Conservation (phyloP, 2,888 invertebrate genomes). For the Phragmatobia fuliginosa region DNA sequence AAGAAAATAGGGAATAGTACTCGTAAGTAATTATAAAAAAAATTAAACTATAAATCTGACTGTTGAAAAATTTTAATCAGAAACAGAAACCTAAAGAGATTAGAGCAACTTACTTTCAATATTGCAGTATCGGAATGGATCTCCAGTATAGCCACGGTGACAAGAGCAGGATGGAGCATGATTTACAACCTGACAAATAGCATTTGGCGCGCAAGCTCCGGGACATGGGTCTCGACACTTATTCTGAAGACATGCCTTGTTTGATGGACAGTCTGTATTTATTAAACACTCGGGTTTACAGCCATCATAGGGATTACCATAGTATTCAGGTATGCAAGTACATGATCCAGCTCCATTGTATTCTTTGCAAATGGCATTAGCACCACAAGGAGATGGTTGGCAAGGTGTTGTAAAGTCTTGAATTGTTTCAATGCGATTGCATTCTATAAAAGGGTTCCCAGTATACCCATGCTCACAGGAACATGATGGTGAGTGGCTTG, state of each 20-base stretch:
- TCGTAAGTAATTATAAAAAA: background rate
- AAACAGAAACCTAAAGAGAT: background rate
- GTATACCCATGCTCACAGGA: conserved; percentile 89
- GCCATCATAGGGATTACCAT: conserved; percentile 92
- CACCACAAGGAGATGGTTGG: conserved; percentile 88
- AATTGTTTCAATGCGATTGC: conserved; percentile 72
- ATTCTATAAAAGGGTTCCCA: conserved; percentile 92
- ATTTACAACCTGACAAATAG: conserved; percentile 90
- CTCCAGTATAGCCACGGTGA: conserved; percentile 89
- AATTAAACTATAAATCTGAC: too few species aligned
- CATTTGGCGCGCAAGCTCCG: conserved; percentile 92
- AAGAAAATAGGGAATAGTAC: background rate
- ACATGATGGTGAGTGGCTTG: conserved; percentile 91
- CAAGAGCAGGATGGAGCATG: conserved; percentile 91
- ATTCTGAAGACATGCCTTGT: conserved; percentile 90
- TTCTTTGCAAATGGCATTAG: conserved; percentile 88
- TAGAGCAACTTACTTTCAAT: conserved; percentile 83
- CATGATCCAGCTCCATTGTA: conserved; percentile 89
- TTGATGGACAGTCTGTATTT: conserved; percentile 90
- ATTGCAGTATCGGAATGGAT: conserved; percentile 90
- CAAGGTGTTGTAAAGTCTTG: conserved; percentile 85
- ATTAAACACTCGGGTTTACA: conserved; percentile 91
- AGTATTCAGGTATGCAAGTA: conserved; percentile 89
- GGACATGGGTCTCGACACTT: conserved; percentile 93
- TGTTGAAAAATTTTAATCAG: too few species aligned